These are phyloP conservation scores for Bradypus variegatus DNA, from an alignment of 2,797 vertebrate species.

Conservation along the genomic window DNA sequence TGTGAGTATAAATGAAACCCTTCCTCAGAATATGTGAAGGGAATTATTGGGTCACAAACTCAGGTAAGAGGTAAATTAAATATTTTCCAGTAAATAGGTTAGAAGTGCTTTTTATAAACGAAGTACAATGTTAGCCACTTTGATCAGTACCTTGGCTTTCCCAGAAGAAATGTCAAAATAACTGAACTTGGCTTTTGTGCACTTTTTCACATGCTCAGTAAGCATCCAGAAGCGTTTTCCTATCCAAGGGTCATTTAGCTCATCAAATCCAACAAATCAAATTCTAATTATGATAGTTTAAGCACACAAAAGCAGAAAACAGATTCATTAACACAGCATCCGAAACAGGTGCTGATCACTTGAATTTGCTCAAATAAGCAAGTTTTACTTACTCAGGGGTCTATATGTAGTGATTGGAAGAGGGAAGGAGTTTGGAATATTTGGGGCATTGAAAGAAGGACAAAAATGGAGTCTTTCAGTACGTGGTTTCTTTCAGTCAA, in stretches of 20 bases:
- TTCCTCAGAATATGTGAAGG: not conserved
- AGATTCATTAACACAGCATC: not conserved
- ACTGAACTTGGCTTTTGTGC: not conserved
- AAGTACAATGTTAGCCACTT: not conserved
- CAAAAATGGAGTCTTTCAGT: not conserved
- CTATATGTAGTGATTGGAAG: not conserved
- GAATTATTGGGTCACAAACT: not conserved
- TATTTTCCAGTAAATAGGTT: not conserved
- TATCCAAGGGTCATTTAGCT: not conserved
- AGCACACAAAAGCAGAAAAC: not conserved
- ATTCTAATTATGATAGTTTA: not conserved
- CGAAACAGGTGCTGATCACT: not conserved
- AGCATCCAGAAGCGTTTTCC: not conserved
- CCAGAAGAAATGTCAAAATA: not conserved
- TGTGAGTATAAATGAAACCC: not conserved
- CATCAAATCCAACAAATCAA: not conserved
- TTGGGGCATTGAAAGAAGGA: not conserved
- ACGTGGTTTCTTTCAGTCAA: not conserved
- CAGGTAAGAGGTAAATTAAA: not conserved
- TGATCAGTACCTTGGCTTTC: not conserved
- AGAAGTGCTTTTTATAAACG: not conserved
- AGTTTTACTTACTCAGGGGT: not conserved
- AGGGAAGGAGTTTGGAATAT: not conserved
- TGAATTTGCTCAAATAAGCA: not conserved
- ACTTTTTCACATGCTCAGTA: not conserved